These are phyloP conservation scores for Benitochromis conjunctus DNA, from an alignment of 2,113 vertebrate genomes.

Conservation along the genomic window DNA sequence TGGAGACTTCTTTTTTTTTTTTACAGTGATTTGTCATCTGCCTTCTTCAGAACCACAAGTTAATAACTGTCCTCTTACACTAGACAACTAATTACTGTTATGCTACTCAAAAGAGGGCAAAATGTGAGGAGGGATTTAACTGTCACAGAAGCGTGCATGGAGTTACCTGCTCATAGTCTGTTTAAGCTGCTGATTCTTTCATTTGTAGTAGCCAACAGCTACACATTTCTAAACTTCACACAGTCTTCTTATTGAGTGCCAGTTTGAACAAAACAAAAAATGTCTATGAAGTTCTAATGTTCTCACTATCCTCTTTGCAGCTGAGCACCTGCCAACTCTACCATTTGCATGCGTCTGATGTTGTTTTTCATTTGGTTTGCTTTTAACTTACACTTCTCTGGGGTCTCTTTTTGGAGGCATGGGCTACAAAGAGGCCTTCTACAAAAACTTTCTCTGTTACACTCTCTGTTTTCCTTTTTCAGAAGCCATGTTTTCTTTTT, in stretches of 20 bases:
- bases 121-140: slow-evolving; percentile 1
- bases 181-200: neutral
- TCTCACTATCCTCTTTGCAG: slow-evolving; percentile 13
- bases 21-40: slow-evolving; percentile 41
- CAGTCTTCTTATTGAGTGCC: slow-evolving; percentile 1
- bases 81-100: slow-evolving; percentile 29
- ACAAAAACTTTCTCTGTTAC: neutral
- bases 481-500: neutral
- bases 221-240: neutral
- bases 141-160: neutral
- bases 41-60: slow-evolving; percentile 33
- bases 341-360: slow-evolving; percentile 26
- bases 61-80: slow-evolving; percentile 36
- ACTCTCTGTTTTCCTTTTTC: neutral
- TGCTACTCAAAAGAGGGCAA: neutral
- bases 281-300: slow-evolving; percentile 26
- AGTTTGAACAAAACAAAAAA: slow-evolving; percentile 15
- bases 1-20: slow-evolving; percentile 47
- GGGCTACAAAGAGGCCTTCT: slow-evolving; percentile 21
- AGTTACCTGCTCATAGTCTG: neutral
- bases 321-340: slow-evolving; percentile 34
- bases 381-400: slow-evolving; percentile 50
- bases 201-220: neutral
- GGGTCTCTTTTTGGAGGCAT: slow-evolving; percentile 18
- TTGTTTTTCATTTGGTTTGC: slow-evolving; percentile 32